Percentiles rank a stretch among this genome's conserved stretches.
Evolutionary conservation across 2,888 invertebrate genomes (phyloP).

Genomic region (Zygothrica quintamaculata): DNA sequence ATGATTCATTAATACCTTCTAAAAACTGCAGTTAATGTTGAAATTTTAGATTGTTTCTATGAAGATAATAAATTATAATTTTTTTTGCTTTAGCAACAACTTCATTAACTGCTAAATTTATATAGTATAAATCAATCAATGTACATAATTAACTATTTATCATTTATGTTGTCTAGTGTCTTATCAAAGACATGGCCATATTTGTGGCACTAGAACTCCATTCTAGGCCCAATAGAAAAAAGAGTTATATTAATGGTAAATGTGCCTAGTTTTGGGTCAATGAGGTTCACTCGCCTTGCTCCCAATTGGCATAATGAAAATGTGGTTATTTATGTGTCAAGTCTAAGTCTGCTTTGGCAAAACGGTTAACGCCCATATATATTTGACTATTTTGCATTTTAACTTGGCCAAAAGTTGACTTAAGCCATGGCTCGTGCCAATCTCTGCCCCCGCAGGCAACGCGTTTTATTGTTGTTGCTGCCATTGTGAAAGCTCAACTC

Average conservation of each 20-base stretch:
- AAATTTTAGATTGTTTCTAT: no score
- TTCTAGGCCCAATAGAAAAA: conserved; percentile 19
- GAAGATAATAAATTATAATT: no score
- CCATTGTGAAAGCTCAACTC: conserved; percentile 63
- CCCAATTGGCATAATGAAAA: conserved; percentile 51
- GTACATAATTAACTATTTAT: no score
- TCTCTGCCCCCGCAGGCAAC: conserved; percentile 60
- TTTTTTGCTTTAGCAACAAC: no score
- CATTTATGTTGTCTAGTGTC: no score
- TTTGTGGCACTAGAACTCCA: conserved; percentile 19
- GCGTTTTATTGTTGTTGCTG: conserved; percentile 24
- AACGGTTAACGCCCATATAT: conserved; percentile 41
- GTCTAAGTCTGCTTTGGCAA: neutral
- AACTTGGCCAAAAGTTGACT: conserved; percentile 63
- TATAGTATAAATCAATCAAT: no score
- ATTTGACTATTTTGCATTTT: conserved; percentile 59
- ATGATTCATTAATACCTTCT: no score
- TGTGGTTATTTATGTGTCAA: conserved; percentile 61
- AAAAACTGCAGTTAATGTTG: no score
- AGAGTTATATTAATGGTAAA: conserved; percentile 4
- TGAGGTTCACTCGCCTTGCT: conserved; percentile 36
- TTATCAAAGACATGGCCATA: conserved; percentile 39
- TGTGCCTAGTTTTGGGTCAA: conserved; percentile 39
- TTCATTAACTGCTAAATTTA: no score
- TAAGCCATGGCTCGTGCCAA: conserved; percentile 51